Percentiles rank a stretch among this genome's conserved stretches.
These are phyloP conservation scores for Parauchenoglanis punctatus DNA, from an alignment of 2,797 vertebrate species.

Conservation along the genomic window DNA sequence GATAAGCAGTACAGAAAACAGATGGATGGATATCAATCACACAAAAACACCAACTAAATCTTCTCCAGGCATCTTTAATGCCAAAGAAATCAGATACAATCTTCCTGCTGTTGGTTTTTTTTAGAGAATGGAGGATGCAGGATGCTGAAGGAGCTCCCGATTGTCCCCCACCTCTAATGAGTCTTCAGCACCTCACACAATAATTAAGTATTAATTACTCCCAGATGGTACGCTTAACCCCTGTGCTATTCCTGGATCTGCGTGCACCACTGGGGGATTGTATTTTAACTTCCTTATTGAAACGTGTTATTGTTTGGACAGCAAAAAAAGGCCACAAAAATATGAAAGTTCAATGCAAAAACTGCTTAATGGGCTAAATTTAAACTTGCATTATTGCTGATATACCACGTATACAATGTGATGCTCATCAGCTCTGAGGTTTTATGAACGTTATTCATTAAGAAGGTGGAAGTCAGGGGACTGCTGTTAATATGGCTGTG, in stretches of 20 bases:
- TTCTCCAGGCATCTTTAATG: background rate
- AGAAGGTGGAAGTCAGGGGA: constrained; percentile 27
- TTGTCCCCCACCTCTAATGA: constrained; percentile 62
- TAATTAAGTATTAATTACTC: constrained; percentile 80
- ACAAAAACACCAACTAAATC: background rate
- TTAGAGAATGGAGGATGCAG: constrained; percentile 14
- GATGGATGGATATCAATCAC: background rate
- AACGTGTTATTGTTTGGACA: constrained; percentile 38
- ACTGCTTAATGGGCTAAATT: constrained; percentile 9
- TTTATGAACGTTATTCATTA: constrained; percentile 32
- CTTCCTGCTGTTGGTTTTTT: constrained; percentile 1
- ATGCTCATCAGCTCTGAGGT: background rate
- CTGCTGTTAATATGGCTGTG: constrained; percentile 23
- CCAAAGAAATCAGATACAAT: constrained; percentile 27
- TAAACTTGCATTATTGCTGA: constrained; percentile 21
- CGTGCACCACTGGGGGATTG: constrained; percentile 40
- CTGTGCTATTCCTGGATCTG: constrained; percentile 61
- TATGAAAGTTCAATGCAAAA: constrained; percentile 13
- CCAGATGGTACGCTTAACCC: constrained; percentile 77
- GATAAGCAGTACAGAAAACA: no score
- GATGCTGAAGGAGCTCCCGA: constrained; percentile 67
- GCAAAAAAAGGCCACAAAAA: constrained; percentile 28
- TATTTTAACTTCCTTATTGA: constrained; percentile 37
- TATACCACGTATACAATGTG: background rate
- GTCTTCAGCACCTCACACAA: constrained; percentile 74